Percentiles rank a stretch among this genome's conserved stretches.
Evolutionary conservation across 2,113 vertebrate species (phyloP).

Genomic region (Corapipo altera): DNA sequence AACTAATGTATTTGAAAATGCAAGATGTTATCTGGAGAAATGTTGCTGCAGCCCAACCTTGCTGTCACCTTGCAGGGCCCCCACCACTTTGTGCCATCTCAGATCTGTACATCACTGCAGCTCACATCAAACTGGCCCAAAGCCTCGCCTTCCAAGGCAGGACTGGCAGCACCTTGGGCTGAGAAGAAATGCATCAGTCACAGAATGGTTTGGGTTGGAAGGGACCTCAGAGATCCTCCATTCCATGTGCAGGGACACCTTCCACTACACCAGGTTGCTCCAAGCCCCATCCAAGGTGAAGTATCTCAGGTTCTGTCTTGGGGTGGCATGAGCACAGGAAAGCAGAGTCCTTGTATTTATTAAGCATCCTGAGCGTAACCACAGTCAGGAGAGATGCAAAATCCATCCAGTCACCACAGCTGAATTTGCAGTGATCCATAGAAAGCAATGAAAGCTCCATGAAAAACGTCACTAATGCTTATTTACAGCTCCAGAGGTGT

Average conservation of each 20-base stretch:
- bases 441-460: not conserved
- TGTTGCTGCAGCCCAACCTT: not conserved
- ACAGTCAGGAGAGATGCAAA: not conserved
- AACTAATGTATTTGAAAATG: not conserved
- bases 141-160: not conserved
- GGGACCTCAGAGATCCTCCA: too few species aligned
- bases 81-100: not conserved
- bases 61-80: not conserved
- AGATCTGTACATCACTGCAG: not conserved
- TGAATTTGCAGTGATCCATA: not conserved
- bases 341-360: not conserved
- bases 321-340: not conserved
- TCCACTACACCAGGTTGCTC: not conserved
- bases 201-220: not conserved
- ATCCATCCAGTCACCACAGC: not conserved
- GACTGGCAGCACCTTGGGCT: not conserved
- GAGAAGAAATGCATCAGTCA: not conserved
- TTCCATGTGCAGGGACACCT: not conserved
- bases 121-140: rapidly evolving
- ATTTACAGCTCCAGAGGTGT: not conserved
- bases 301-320: not conserved
- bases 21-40: not conserved
- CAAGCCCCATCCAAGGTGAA: not conserved
- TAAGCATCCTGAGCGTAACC: not conserved
- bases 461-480: not conserved